These are phyloP conservation scores for Hepsetus odoe DNA, from an alignment of 2,113 vertebrate species.

Conservation along the genomic window DNA sequence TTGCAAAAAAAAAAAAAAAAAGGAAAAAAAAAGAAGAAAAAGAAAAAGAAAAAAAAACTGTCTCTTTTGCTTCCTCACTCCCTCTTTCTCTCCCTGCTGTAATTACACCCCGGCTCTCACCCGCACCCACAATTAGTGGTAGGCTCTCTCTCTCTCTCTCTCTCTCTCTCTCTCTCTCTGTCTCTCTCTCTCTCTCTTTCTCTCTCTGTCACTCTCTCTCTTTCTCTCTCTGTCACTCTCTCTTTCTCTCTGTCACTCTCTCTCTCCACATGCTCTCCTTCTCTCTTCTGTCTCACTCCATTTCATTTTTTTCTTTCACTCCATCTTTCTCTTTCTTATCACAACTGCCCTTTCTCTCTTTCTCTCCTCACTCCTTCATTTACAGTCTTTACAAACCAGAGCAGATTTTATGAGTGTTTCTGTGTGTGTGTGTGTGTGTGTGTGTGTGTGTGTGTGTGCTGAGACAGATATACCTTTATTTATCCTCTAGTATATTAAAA, in stretches of 20 bases:
- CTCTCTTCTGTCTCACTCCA: background rate
- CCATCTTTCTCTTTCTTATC: background rate
- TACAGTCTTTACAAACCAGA: no score
- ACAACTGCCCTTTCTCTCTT: background rate
- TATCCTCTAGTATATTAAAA: no score
- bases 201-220: no score
- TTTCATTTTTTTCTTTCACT: background rate
- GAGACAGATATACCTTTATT: no score
- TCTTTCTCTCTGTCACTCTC: no score
- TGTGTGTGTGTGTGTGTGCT: no score
- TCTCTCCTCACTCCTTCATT: background rate
- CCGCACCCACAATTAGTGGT: constrained; percentile 65
- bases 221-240: no score
- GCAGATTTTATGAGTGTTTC: no score
- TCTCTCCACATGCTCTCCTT: background rate
- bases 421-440: no score
- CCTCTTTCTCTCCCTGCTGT: constrained; percentile 39
- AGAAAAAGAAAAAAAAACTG: no score
- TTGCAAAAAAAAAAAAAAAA: constrained; percentile 8
- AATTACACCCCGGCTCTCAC: constrained; percentile 48
- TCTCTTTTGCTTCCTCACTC: constrained; percentile 21
- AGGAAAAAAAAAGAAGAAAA: constrained; percentile 18
- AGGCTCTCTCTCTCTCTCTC: background rate
- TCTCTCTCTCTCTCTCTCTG: no score
- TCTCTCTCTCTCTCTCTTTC: no score